phyloP scores from a whole-genome alignment of 1,140 invertebrate genomes.

The Zeugodacus cucurbitae region DNA sequence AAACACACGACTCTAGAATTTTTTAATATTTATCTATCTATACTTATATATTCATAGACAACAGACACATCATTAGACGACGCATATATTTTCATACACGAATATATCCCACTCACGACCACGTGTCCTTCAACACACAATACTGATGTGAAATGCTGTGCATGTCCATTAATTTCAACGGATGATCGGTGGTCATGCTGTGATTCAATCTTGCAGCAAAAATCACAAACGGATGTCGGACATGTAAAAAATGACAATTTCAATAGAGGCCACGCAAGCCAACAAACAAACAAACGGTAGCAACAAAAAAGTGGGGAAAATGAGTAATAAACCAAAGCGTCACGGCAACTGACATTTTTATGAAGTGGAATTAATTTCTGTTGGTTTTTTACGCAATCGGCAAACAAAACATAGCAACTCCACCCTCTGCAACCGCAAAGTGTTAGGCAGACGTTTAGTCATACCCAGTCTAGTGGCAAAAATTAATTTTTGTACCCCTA shows the following conservation, averaged over 20 bases:
- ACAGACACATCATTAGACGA: background rate
- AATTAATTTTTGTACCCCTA: too few species aligned
- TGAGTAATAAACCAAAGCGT: background rate
- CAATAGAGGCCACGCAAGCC: background rate
- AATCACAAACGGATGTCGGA: constrained; percentile 36
- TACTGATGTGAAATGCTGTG: background rate
- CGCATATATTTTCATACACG: background rate
- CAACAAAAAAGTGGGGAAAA: background rate
- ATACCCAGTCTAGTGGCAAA: background rate
- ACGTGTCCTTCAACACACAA: background rate
- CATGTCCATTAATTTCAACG: background rate
- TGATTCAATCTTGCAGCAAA: constrained; percentile 61
- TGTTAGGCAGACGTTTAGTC: constrained; percentile 3
- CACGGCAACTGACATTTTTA: constrained; percentile 36
- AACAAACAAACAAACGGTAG: background rate
- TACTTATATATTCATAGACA: background rate
- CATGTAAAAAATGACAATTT: constrained; percentile 29
- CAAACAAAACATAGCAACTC: background rate
- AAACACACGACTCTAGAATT: background rate
- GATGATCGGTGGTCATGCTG: constrained; percentile 55
- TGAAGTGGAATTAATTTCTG: constrained; percentile 38
- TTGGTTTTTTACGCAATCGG: background rate
- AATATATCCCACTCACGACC: background rate
- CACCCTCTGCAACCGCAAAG: background rate
- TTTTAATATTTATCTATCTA: background rate